These are phyloP conservation scores for Propithecus perrieri DNA, from an alignment of 2,797 vertebrate genomes.

Conservation along the genomic window DNA sequence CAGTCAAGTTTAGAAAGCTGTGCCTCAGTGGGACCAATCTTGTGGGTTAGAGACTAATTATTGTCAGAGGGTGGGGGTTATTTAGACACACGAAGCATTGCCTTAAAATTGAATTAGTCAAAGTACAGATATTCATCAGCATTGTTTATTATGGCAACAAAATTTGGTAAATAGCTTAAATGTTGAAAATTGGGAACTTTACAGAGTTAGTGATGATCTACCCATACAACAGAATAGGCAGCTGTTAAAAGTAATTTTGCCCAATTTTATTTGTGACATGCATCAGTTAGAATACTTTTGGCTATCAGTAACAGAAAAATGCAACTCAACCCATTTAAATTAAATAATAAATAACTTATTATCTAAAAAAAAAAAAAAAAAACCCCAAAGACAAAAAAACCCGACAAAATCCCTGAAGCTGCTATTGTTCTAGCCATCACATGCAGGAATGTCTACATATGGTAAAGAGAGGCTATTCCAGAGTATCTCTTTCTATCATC, in stretches of 20 bases:
- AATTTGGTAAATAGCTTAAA: neutral
- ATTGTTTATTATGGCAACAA: neutral
- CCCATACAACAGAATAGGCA: neutral
- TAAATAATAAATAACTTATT: neutral
- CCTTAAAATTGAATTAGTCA: neutral
- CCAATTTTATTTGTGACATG: neutral
- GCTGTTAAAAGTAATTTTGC: neutral
- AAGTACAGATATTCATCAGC: neutral
- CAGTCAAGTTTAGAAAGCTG: neutral
- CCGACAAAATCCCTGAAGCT: neutral
- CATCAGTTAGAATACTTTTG: constrained; percentile 14
- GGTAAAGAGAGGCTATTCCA: neutral
- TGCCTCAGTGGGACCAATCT: neutral
- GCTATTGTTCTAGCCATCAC: neutral
- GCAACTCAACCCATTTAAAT: neutral
- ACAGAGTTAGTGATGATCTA: neutral
- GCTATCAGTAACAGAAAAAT: neutral
- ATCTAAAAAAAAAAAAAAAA: neutral
- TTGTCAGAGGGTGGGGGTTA: neutral
- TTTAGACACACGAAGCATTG: neutral
- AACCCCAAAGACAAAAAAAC: neutral
- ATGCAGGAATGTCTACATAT: neutral
- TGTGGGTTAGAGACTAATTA: neutral
- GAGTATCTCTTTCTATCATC: neutral
- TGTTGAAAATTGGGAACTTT: neutral